Percentiles rank a stretch among this genome's conserved stretches.
phyloP scores from a whole-genome alignment of 2,113 vertebrate genomes.

The Plecturocebus donacophilus region DNA sequence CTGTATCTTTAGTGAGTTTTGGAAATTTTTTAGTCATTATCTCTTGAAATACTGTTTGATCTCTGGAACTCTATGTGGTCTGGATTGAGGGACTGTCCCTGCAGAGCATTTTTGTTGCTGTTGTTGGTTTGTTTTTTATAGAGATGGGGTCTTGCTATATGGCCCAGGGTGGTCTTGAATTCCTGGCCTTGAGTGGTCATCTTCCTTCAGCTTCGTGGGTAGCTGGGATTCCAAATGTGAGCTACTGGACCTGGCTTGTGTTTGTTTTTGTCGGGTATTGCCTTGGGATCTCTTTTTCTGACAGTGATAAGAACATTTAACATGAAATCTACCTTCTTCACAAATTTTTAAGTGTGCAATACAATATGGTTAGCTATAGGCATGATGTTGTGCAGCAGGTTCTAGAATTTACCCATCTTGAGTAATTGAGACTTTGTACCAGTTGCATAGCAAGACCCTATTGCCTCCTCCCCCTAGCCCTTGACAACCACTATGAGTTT shows the following conservation, averaged over 20 bases:
- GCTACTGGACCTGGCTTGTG: no score
- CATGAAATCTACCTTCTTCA: background rate
- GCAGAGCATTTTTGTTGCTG: background rate
- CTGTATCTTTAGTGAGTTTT: conserved; percentile 32
- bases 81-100: background rate
- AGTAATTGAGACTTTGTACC: background rate
- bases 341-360: background rate
- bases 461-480: background rate
- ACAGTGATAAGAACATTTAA: background rate
- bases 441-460: background rate
- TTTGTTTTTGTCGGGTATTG: background rate
- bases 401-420: background rate
- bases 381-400: background rate
- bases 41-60: background rate
- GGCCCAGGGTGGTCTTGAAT: no score
- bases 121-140: no score
- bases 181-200: no score
- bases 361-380: background rate
- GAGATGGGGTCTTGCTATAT: no score
- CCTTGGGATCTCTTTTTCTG: background rate
- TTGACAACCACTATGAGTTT: background rate
- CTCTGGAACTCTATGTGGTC: background rate
- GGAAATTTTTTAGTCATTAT: background rate
- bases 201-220: no score
- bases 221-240: no score